Conservation (phyloP, 2,888 invertebrate genomes). For the Drosophila atripex region DNA sequence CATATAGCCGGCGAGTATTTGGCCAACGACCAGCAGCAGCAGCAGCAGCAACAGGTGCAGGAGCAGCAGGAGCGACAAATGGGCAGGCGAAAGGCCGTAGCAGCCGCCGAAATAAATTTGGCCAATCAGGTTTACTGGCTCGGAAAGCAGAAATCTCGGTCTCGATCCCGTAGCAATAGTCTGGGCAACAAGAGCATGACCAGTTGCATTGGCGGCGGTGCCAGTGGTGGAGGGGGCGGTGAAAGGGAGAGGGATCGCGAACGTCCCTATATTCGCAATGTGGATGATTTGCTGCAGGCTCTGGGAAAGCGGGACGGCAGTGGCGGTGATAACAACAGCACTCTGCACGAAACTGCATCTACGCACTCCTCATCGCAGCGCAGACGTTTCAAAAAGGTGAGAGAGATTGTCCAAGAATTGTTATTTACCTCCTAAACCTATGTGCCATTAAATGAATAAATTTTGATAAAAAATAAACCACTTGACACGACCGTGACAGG, state of each 20-base stretch:
- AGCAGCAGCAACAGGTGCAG: constrained; percentile 52
- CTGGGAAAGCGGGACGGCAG: constrained; percentile 67
- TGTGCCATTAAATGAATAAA: no score
- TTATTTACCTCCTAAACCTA: no score
- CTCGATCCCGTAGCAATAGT: constrained; percentile 82
- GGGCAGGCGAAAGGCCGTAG: constrained; percentile 72
- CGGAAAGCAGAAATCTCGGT: constrained; percentile 75
- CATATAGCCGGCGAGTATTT: constrained; percentile 83
- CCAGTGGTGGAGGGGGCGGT: constrained; percentile 20
- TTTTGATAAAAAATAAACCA: neutral
- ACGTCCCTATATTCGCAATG: constrained; percentile 79
- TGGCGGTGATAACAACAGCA: constrained; percentile 50
- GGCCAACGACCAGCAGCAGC: constrained; percentile 63
- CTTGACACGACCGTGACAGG: constrained; percentile 15
- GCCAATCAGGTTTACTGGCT: constrained; percentile 82
- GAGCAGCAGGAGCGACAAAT: constrained; percentile 47
- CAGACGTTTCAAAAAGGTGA: constrained; percentile 70
- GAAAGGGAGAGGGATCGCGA: constrained; percentile 44
- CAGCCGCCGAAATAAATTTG: constrained; percentile 77
- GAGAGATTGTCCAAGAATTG: constrained; percentile 3
- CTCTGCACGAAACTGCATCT: constrained; percentile 64
- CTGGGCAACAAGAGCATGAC: constrained; percentile 69
- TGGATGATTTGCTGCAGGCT: constrained; percentile 81
- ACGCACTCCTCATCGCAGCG: constrained; percentile 75
- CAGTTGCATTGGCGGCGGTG: constrained; percentile 59